Conservation (phyloP, 2,888 invertebrate species). For the Pollenia labialis region DNA sequence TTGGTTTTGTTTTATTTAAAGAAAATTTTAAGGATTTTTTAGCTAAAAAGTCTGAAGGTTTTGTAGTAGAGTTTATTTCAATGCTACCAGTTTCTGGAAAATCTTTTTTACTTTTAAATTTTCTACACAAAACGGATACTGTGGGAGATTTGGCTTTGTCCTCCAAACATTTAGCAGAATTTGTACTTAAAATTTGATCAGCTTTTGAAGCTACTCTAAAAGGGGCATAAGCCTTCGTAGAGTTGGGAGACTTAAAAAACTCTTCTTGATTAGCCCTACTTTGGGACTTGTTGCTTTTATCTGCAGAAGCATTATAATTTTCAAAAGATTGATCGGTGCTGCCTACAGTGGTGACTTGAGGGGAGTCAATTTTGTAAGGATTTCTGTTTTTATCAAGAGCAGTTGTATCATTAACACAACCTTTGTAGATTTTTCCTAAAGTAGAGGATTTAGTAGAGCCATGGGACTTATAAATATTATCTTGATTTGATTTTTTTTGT, state of each 20-base stretch:
- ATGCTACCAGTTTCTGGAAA: background rate
- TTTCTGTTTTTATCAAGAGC: rapidly evolving
- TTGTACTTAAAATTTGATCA: no score
- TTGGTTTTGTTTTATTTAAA: background rate
- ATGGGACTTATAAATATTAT: conserved; percentile 1
- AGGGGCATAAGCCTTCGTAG: background rate
- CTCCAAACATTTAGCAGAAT: no score
- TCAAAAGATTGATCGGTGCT: background rate
- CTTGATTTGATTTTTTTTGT: background rate
- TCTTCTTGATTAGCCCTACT: background rate
- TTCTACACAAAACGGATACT: background rate
- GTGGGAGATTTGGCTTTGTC: background rate
- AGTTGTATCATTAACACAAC: background rate
- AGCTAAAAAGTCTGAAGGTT: background rate
- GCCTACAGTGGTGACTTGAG: no score
- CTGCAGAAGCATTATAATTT: background rate
- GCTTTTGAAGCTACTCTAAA: background rate
- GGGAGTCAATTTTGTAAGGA: background rate
- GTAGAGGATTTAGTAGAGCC: background rate
- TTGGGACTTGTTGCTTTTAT: background rate
- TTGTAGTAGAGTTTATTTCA: background rate
- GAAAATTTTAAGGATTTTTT: conserved; percentile 30
- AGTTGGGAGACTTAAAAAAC: background rate
- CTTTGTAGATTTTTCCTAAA: background rate
- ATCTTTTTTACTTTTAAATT: background rate